These are phyloP conservation scores for Aplysia californica DNA, from an alignment of 1,140 invertebrate species.

Conservation along the genomic window DNA sequence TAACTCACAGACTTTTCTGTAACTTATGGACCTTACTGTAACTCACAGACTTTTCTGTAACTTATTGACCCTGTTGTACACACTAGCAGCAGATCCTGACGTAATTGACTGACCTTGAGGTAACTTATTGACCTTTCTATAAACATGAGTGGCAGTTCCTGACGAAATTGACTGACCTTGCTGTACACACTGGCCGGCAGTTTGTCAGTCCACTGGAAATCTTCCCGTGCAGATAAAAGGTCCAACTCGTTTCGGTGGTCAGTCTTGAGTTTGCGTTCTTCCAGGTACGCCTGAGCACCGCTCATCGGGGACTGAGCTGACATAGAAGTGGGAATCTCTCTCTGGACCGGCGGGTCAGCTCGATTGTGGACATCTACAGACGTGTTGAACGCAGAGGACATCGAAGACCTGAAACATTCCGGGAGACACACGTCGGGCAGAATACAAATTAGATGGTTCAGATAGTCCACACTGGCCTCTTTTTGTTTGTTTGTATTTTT, in stretches of 20 bases:
- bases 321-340: not conserved
- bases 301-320: not conserved
- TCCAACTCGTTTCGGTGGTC: not conserved
- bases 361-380: slow-evolving; percentile 7
- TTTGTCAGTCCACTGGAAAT: slow-evolving; percentile 2
- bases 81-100: too few species aligned
- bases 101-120: too few species aligned
- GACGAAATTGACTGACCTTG: slow-evolving; percentile 6
- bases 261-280: not conserved
- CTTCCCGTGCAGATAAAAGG: not conserved
- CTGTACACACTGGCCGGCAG: not conserved
- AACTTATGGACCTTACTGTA: too few species aligned
- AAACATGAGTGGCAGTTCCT: too few species aligned
- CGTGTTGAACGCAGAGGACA: not conserved
- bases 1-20: too few species aligned
- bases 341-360: not conserved
- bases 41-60: too few species aligned
- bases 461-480: too few species aligned
- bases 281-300: not conserved
- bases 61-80: too few species aligned
- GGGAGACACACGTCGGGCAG: too few species aligned
- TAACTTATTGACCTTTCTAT: too few species aligned
- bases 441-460: too few species aligned
- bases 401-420: not conserved
- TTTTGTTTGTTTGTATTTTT: too few species aligned